Evolutionary conservation across 2,888 invertebrate species (phyloP).

Genomic region (Aplocera efformata): DNA sequence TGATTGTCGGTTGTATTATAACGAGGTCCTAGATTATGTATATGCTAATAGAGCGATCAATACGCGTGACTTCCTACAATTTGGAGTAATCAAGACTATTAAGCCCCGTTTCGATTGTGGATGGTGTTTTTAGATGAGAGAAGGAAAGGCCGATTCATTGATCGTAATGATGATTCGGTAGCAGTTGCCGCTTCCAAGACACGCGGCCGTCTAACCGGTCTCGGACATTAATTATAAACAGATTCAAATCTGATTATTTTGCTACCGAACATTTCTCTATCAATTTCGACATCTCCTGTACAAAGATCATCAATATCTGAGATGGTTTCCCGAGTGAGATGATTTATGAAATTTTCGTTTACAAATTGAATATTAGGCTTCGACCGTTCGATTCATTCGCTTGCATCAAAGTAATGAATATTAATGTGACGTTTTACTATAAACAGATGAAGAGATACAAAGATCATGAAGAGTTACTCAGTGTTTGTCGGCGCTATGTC

Average conservation of each 20-base stretch:
- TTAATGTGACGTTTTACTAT: constrained; percentile 29
- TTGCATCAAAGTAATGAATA: constrained; percentile 19
- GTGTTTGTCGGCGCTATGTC: constrained; percentile 16
- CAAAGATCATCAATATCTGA: constrained; percentile 61
- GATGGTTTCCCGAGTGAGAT: constrained; percentile 56
- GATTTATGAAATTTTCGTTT: constrained; percentile 56
- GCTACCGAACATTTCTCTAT: constrained; percentile 64
- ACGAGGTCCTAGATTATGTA: constrained; percentile 31
- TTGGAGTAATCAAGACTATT: constrained; percentile 59
- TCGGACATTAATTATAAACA: constrained; percentile 68
- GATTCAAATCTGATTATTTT: constrained; percentile 69
- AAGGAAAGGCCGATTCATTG: constrained; percentile 74
- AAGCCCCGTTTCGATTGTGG: constrained; percentile 49
- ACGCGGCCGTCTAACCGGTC: constrained; percentile 63
- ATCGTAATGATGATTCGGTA: constrained; percentile 66
- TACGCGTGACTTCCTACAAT: constrained; percentile 51
- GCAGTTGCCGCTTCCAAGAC: constrained; percentile 58
- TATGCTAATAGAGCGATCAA: constrained; percentile 49
- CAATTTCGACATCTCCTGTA: constrained; percentile 55
- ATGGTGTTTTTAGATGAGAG: constrained; percentile 47
- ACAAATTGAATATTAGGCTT: constrained; percentile 48
- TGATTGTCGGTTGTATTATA: constrained; percentile 34
- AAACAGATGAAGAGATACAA: constrained; percentile 33
- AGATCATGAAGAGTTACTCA: constrained; percentile 28
- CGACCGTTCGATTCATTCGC: constrained; percentile 27